Base-by-base conservation (phyloP, 1,140 invertebrate genomes). In the Drosophila nigromelanica region DNA sequence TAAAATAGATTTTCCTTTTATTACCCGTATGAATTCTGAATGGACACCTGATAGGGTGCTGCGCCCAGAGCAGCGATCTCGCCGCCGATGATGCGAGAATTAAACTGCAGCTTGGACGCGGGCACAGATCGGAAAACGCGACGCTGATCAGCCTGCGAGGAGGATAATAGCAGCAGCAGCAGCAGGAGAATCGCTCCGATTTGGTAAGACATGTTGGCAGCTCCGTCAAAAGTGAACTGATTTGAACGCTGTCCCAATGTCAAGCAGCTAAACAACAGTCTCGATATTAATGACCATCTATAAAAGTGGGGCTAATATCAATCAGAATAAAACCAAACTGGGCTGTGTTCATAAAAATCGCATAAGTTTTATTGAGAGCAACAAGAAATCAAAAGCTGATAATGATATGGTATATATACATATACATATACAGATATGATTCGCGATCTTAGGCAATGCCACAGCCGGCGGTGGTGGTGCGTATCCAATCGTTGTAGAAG, bases 1-100 rank as follows among this genome's bases (percentile, higher is more conserved):
- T n/a, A 50, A 21, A 8, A 8, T 21, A 24, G 2, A 27, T 27
- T 27, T 27, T 27, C 33, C 7, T 37, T 15, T 10, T 14, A 0
- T 61, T 71, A 85, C 80, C 80, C 82, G 4, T 47, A 12, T 0
- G 0, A 6, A 27, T 71, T 78, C 21, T 92, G 90, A 2, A 93
- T 24, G 4, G 92, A 93, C 1, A 93, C 89, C 56, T 91, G 91
- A 62, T 90, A 93, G 1, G 93, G 92, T 27, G 90, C 92, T 5
- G 76, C 70, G 6, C 89, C 92, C 15, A 86, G 60, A 12, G 79
- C 64, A 3, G 92, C 92, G 4, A 78, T 66, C 6, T 73, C 43
- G 15, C 93, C 93, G 5, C 93, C 93, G 2, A 93, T 62, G 12
- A 93, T 91, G 10, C 92, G 69, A 3, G 68, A 63, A 27, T 12